Evolutionary conservation across 1,140 invertebrate genomes (phyloP).

Genomic region (Drosophila kikkawai): DNA sequence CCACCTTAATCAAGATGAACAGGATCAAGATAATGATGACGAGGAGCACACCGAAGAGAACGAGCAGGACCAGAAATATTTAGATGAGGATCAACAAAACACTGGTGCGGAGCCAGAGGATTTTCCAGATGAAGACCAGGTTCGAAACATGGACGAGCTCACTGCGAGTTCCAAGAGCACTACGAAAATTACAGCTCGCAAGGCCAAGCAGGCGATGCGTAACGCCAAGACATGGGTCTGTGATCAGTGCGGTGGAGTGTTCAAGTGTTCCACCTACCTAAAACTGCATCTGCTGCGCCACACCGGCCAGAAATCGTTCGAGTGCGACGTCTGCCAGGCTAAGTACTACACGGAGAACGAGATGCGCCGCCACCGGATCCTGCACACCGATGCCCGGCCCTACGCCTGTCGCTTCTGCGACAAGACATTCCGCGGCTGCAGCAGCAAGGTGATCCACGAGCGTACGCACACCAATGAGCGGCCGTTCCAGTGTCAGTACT

Average conservation of each 20-base stretch:
- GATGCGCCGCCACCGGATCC: slow-evolving; percentile 60
- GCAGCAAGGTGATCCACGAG: slow-evolving; percentile 63
- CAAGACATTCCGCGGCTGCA: slow-evolving; percentile 65
- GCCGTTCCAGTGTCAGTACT: slow-evolving; percentile 89
- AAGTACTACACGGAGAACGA: slow-evolving; percentile 59
- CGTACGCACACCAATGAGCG: slow-evolving; percentile 90
- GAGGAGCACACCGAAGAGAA: not conserved
- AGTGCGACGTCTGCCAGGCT: slow-evolving; percentile 58
- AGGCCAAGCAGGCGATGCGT: not conserved
- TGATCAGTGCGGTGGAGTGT: slow-evolving; percentile 63
- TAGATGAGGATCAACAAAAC: not conserved
- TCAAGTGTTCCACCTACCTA: slow-evolving; percentile 62
- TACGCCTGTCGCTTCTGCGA: slow-evolving; percentile 56
- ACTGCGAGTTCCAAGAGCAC: not conserved
- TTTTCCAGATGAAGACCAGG: not conserved
- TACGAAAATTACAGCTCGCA: not conserved
- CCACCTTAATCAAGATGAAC: not conserved
- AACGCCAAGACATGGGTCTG: slow-evolving; percentile 55
- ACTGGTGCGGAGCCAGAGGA: not conserved
- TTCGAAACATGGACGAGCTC: not conserved
- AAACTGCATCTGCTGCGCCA: slow-evolving; percentile 60
- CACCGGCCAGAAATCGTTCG: slow-evolving; percentile 55
- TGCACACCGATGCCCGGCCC: slow-evolving; percentile 58
- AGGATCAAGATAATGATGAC: not conserved
- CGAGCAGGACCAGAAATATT: not conserved